Base-by-base conservation (phyloP, 2,797 vertebrate species). In the Myotis myotis region DNA sequence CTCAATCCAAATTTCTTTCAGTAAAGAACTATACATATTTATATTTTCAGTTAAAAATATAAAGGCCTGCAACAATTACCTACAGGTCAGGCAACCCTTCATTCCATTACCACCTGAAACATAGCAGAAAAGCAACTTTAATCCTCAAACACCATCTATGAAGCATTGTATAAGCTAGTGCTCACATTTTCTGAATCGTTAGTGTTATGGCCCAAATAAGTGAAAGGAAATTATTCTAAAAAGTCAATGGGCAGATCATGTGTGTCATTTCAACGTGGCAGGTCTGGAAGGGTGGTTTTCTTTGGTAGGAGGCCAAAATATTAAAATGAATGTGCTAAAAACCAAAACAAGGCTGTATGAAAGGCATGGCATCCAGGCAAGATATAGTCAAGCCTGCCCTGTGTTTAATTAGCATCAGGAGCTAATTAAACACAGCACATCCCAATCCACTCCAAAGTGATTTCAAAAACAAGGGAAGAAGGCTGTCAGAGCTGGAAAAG, bases 121-220 rank as follows among this genome's bases (percentile, higher is more conserved):
- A 98, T 82, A 98, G 98, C 97, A 98, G 98, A 98, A 98, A 97
- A 97, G 98, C 96, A 97, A 97, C 98, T 98, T 98, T 97, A 97
- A 96, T 96, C 97, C 92, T 97, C 89, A 96, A 94, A 94, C 25
- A 97, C 89, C 81, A 68, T 86, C 96, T 51, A 90, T 75, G 64
- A 97, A 82, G 41, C 91, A 95, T 97, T 55, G 89, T 78, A 89
- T 38, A 94, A 96, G 57, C 84, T 83, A 74, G 68, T 49, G 30
- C 8, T 92, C 53, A 38, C 41, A 17, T 8, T 88, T 78, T 88
- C 82, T 76, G 87, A 87, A 9, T 91, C 87, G 38, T 95, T 75
- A 74, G 89, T 19, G 91, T 78, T 74, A 93, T 53, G 71, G 51
- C 60, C 87, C 62, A 80, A 71, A 51, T 53, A 91, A 92, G 22